Base-by-base conservation (phyloP, 1,140 invertebrate species). In the Lordiphosa mommai region DNA sequence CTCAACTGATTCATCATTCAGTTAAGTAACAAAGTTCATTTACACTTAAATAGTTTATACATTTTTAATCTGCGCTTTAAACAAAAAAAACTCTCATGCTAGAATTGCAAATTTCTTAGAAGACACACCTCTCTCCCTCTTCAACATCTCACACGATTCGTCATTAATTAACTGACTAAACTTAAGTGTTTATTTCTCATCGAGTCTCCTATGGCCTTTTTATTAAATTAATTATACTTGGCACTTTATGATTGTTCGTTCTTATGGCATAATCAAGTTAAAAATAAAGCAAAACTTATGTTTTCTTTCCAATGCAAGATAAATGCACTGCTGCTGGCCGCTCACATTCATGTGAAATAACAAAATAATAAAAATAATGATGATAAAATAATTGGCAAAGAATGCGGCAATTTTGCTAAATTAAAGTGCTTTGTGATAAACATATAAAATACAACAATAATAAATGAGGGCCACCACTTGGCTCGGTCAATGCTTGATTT, bases 341-440 rank as follows among this genome's bases (percentile, higher is more conserved):
- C 56, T 36, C 37, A 7, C 30, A 50, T 20, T 30, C 12, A 51
- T 38, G 34, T 27, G 33, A 32, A 67, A 57, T 72, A 69, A 66
- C 53, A 73, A 56, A 40, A 50, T 57, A 64, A 63, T 63, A 59
- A 41, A 65, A 55, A 58, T 51, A 52, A 38, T 63, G 38, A 59
- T 50, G 43, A 52, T 43, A 53, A 52, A 73, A 65, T 57, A 70
- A 70, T 66, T 80, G 65, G 70, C 44, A 76, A 76, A 74, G 71
- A 80, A 80, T 80, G 74, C 74, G 71, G 61, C 74, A 59, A 47
- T 51, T 56, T 71, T 17, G 57, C 41, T 82, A 50, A 79, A 79
- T 79, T 74, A 50, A 80, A 82, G 66, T 82, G 76, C 71, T 60
- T 71, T 69, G n/a, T 76, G 71, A 80, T 80, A 82, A 71, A 67